These are phyloP conservation scores for Ondatra zibethicus DNA, from an alignment of 2,113 vertebrate species.

Conservation along the genomic window DNA sequence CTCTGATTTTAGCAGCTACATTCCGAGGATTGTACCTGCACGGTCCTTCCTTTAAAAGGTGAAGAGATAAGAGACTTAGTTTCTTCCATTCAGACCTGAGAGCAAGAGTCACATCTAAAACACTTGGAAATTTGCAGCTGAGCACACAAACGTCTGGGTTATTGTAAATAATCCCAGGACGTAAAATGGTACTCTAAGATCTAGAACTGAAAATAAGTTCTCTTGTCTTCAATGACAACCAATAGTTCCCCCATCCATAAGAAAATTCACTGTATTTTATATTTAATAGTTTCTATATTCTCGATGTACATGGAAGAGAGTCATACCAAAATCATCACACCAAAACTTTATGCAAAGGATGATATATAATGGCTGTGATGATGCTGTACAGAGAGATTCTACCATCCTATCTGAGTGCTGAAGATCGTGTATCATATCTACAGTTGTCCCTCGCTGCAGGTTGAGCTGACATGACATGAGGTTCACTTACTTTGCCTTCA, in stretches of 20 bases:
- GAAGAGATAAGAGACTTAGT: not conserved
- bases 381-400: not conserved
- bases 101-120: not conserved
- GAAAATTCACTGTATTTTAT: not conserved
- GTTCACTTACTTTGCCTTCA: not conserved
- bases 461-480: not conserved
- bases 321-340: not conserved
- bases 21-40: conserved; percentile 89
- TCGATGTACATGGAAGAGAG: not conserved
- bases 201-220: not conserved
- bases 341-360: not conserved
- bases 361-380: not conserved
- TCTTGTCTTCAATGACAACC: not conserved
- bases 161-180: not conserved
- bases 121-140: too few relatives aligned
- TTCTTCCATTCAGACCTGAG: not conserved
- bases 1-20: conserved; percentile 92
- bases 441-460: not conserved
- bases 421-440: not conserved
- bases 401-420: not conserved
- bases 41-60: conserved; percentile 88
- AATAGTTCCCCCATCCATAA: not conserved
- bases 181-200: not conserved
- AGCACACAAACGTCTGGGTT: not conserved
- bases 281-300: not conserved